These are phyloP conservation scores for Lithophane leautieri DNA, from an alignment of 2,888 invertebrate species.

Conservation along the genomic window DNA sequence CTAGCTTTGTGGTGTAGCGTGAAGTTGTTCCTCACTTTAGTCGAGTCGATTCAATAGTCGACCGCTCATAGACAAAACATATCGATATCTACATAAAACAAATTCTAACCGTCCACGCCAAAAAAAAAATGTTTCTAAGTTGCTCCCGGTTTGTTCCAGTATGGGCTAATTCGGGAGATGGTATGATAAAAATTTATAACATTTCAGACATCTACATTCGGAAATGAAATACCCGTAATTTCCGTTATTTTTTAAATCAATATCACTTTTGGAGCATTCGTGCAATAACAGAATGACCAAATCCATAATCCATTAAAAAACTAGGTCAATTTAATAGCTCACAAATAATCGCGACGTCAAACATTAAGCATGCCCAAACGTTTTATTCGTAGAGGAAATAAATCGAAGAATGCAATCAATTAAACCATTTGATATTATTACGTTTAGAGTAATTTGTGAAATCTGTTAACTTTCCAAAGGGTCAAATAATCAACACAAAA, in stretches of 20 bases:
- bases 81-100: not conserved
- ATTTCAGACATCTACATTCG: not conserved
- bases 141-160: not conserved
- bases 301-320: not conserved
- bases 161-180: not conserved
- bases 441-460: not conserved
- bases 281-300: not conserved
- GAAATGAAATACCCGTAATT: not conserved
- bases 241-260: not conserved
- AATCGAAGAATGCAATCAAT: not conserved
- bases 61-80: conserved; percentile 34
- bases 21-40: conserved; percentile 29
- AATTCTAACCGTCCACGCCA: not conserved
- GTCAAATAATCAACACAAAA: conserved; percentile 1
- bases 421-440: not conserved
- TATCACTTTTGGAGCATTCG: not conserved
- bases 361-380: not conserved
- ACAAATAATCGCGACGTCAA: not conserved
- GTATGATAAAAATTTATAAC: not conserved
- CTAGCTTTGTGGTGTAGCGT: conserved; percentile 1
- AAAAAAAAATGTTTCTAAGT: not conserved
- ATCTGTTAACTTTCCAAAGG: not conserved
- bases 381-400: not conserved
- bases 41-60: conserved; percentile 14
- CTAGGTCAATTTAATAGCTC: not conserved